Evolutionary conservation across 23 tunicate genomes (phyloP), one percentile per base, ranked within the genome.

Genomic region (Halocynthia aurantium): DNA sequence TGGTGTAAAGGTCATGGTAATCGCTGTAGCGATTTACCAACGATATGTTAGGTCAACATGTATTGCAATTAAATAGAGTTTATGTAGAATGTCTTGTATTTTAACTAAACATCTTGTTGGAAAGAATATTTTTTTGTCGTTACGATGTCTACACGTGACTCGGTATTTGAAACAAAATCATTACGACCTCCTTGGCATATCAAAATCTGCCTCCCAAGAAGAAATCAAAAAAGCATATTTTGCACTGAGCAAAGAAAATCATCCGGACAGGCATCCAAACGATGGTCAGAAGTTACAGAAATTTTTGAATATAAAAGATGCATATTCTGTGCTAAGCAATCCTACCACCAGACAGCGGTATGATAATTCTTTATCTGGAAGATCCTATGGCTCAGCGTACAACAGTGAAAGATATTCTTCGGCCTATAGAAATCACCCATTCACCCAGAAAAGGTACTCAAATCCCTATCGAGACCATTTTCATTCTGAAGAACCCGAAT

Each of bases 141-240:
- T 31, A 31, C 44, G 44, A 31, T 31, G 44, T 31, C 44, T 31
- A 31, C 44, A 31, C 44, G 44, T 31, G 44, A 31, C 44, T 31
- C 44, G 44, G 44, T 31, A 31, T 31, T 31, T 31, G 1, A 31
- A 31, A 31, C 44, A 53, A 74, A 74, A 22, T 55, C 78, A 74
- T 56, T 74, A 74, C 31, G 64, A 74, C 9, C n/a, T n/a, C 4
- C 40, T 80, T 0, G 83, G 83, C n/a, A 7, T 80, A 44, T 22
- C 53, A 19, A 72, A 80, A 69, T 22, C 76, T 7, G 83, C 83
- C 8, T 51, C 73, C 31, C 58, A 55, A 22, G 70, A 72, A 10
- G 83, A 80, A 52, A 72, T 80, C 81, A 80, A 80, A 6, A 52
- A 80, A 69, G 83, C 83, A 0, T 80, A 80, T 72, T 80, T 65